Evolutionary conservation across 2,113 vertebrate species (phyloP).

Genomic region (Grammomys surdaster): DNA sequence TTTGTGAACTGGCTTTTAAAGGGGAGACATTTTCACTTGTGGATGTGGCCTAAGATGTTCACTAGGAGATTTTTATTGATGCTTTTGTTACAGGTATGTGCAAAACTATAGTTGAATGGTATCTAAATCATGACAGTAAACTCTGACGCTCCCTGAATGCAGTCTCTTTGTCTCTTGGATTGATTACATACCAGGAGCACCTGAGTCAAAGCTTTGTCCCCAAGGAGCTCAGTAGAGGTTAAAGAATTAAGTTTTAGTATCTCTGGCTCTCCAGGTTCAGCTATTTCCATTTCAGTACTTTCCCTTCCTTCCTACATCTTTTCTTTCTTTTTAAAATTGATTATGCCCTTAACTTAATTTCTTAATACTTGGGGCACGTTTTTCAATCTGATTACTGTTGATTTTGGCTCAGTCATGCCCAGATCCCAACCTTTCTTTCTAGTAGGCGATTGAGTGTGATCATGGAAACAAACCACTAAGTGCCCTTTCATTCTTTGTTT

Average conservation of each 20-base stretch:
- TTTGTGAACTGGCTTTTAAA: not conserved
- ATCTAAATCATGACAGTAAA: not conserved
- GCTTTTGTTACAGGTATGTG: not conserved
- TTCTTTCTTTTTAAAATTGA: not conserved
- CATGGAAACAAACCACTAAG: not conserved
- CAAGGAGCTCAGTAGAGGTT: not conserved
- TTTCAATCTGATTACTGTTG: not conserved
- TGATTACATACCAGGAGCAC: not conserved
- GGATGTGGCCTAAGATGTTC: not conserved
- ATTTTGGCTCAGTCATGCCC: not conserved
- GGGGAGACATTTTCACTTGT: not conserved
- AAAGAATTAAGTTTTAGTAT: not conserved
- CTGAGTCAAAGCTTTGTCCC: not conserved
- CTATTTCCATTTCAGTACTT: not conserved
- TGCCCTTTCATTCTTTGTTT: slow-evolving; percentile 2
- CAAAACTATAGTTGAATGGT: not conserved
- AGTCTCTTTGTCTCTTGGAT: not conserved
- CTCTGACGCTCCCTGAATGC: not conserved
- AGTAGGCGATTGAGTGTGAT: not conserved
- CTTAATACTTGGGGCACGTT: not conserved
- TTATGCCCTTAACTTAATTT: not conserved
- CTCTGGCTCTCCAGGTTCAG: not conserved
- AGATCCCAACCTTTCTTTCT: not conserved
- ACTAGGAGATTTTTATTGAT: not conserved
- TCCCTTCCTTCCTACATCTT: not conserved